Percentiles rank a stretch among this genome's conserved stretches.
These are phyloP conservation scores for Caenorhabditis zanzibari DNA, from an alignment of 2,888 invertebrate species.

Conservation along the genomic window DNA sequence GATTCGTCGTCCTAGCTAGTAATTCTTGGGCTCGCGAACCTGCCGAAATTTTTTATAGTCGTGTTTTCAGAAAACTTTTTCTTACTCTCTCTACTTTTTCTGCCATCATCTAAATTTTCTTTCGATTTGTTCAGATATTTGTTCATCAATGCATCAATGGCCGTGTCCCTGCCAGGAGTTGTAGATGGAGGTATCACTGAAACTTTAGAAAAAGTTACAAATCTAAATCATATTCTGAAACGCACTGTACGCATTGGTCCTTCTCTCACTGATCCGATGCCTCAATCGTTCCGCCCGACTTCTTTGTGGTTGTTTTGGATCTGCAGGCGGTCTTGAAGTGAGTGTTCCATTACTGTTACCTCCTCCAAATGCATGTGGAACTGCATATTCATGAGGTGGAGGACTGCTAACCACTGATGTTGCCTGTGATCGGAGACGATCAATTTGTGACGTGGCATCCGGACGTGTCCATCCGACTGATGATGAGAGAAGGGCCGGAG, in stretches of 20 bases:
- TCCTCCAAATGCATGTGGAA: conserved; percentile 36
- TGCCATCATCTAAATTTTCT: conserved; percentile 56
- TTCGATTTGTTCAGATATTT: conserved; percentile 65
- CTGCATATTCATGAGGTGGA: conserved; percentile 61
- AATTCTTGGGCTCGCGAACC: conserved; percentile 58
- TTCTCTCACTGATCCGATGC: conserved; percentile 61
- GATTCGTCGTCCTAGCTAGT: conserved; percentile 43
- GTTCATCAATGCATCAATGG: conserved; percentile 63
- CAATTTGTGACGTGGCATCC: conserved; percentile 51
- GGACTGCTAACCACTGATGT: conserved; percentile 42
- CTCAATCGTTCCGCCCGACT: conserved; percentile 62
- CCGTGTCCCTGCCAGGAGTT: conserved; percentile 32
- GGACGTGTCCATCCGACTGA: conserved; percentile 69
- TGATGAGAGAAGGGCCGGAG: conserved; percentile 70
- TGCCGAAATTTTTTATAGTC: not conserved
- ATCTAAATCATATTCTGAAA: not conserved
- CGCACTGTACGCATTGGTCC: conserved; percentile 63
- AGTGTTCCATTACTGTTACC: conserved; percentile 22
- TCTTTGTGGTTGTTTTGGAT: conserved; percentile 58
- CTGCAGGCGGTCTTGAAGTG: conserved; percentile 50
- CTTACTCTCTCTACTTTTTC: conserved; percentile 60
- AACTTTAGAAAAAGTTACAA: not conserved
- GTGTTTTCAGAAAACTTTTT: not conserved
- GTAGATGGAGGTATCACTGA: conserved; percentile 59
- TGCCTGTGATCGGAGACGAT: conserved; percentile 47